These are phyloP conservation scores for Silurus glanis DNA, from an alignment of 2,113 vertebrate species.

Conservation along the genomic window DNA sequence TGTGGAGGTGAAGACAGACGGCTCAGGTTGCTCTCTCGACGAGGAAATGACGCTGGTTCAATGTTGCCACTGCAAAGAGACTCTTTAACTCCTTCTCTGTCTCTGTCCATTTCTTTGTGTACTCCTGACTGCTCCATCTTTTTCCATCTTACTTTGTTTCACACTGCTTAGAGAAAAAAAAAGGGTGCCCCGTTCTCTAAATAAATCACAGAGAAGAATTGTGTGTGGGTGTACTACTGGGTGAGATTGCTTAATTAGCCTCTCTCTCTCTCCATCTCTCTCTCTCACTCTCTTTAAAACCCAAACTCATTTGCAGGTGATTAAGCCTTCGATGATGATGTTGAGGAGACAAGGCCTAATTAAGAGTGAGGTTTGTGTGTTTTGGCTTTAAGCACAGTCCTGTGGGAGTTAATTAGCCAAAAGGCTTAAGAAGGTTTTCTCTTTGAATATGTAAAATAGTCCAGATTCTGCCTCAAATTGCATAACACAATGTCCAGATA, in stretches of 20 bases:
- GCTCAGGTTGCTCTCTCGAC: slow-evolving; percentile 9
- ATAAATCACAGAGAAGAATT: not conserved
- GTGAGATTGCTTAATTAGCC: slow-evolving; percentile 59
- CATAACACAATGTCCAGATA: not conserved
- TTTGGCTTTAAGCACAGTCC: slow-evolving; percentile 51
- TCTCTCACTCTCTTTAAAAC: slow-evolving; percentile 46
- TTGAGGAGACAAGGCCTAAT: slow-evolving; percentile 62
- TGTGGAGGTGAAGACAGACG: slow-evolving; percentile 21
- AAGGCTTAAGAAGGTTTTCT: slow-evolving; percentile 13
- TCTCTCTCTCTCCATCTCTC: slow-evolving; percentile 50
- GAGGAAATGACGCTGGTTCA: not conserved
- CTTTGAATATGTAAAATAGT: not conserved
- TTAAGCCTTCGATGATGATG: slow-evolving; percentile 60
- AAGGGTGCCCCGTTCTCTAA: not conserved
- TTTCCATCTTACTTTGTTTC: not conserved
- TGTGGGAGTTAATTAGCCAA: slow-evolving; percentile 64
- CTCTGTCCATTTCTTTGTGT: not conserved
- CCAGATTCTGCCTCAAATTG: not conserved
- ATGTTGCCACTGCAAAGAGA: not conserved
- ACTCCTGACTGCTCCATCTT: not conserved
- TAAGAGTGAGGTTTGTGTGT: slow-evolving; percentile 56
- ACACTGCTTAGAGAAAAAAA: not conserved
- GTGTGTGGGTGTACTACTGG: slow-evolving; percentile 12
- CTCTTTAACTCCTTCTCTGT: not conserved
- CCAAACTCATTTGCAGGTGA: slow-evolving; percentile 61